Base-by-base conservation (phyloP, 2,888 invertebrate species). In the Campoplex nolae region DNA sequence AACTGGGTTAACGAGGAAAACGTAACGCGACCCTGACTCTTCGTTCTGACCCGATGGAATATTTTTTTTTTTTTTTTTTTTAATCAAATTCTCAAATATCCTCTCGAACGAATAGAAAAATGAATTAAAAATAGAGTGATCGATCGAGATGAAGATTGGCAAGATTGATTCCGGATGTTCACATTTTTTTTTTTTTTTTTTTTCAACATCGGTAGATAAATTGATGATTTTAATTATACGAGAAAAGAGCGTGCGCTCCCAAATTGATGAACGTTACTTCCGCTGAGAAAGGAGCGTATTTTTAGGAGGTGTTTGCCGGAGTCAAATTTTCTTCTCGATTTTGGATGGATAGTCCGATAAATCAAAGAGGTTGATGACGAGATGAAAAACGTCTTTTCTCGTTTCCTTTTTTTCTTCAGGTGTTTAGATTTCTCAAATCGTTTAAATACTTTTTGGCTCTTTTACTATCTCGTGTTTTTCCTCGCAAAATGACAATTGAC, bases 401-500 rank as follows among this genome's bases (percentile, higher is more conserved):
- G 11, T 65, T 42, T 35, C n/a, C n/a, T n/a, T n/a, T 62, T 3
- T 23, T 38, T 32, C 18, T 65, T 48, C 11, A 23, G n/a, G 23
- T 56, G 8, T 58, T 48, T 28, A 8, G 3, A 51, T 73, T 8
- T 16, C 42, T 73, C n/a, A 6, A 18, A 58, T 65, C 48, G 38
- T 65, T 48, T 28, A 16, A 11, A 6, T 58, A 11, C 3, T 35
- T n/a, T 76, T 16, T n/a, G 3, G 23, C 28, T 65, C 7, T 76
- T 45, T 76, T 45, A n/a, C 35, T 65, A 16, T 62, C 73, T 16
- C 68, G 78, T 9, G 67, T 54, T 70, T 79, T 84, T 89, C 87
- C 85, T 91, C 86, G 78, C 84, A 73, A 83, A 68, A 80, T 85
- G 68, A 67, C 81, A 85, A 89, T 88, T 90, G 89, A 89, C 88